Percentiles rank a stretch among this genome's conserved stretches.
phyloP scores from a whole-genome alignment of 2,113 vertebrate species.

The Daubentonia madagascariensis region DNA sequence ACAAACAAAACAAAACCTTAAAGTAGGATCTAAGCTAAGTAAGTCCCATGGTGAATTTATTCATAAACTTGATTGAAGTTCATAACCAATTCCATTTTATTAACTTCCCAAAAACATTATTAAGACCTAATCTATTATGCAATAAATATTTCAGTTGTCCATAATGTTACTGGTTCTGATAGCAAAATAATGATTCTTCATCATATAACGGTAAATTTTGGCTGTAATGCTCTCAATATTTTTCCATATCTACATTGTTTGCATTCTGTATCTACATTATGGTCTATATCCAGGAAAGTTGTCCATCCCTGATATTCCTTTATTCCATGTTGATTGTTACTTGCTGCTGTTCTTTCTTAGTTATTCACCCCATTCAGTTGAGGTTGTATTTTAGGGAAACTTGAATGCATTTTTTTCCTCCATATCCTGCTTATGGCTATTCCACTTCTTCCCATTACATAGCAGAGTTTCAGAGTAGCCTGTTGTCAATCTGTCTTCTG shows the following conservation, averaged over 20 bases:
- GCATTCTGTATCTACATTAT: not conserved
- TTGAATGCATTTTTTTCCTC: not conserved
- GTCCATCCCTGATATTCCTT: not conserved
- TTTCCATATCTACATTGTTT: not conserved
- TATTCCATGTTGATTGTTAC: not conserved
- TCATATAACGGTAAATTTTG: too few relatives aligned
- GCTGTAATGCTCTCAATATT: not conserved
- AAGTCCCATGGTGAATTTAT: not conserved
- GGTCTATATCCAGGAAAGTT: not conserved
- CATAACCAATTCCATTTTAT: not conserved
- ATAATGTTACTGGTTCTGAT: too few relatives aligned
- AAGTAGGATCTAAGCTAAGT: not conserved
- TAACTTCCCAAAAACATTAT: not conserved
- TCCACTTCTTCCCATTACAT: not conserved
- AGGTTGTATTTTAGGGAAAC: not conserved
- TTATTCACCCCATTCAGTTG: not conserved
- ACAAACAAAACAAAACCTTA: not conserved
- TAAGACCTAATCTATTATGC: not conserved
- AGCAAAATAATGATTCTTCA: too few relatives aligned
- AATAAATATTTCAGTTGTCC: not conserved
- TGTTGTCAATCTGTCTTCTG: not conserved
- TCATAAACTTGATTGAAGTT: constrained; percentile 1
- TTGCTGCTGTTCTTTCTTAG: not conserved
- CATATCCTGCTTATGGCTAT: not conserved
- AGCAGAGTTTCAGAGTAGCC: not conserved